Evolutionary conservation across 2,888 invertebrate species (phyloP), one percentile per base, ranked within the genome.

Genomic region (Rhagonycha lutea): DNA sequence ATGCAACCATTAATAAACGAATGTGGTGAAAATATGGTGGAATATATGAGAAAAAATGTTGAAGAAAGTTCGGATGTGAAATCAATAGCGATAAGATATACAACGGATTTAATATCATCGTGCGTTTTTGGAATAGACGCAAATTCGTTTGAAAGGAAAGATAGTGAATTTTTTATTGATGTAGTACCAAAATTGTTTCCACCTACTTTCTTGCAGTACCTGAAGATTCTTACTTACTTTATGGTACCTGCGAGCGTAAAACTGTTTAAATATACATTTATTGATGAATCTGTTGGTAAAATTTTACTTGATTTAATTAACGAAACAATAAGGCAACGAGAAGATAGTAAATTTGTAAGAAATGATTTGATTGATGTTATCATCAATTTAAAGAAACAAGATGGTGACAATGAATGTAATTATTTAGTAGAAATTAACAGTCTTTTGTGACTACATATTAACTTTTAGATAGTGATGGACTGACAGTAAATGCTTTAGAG

Each of bases 1-100:
- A 90, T 91, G 90, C 86, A 89, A 28, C 86, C 87, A 0, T 83
- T 89, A 32, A 88, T 90, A 82, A 80, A 85, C 47, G 86, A 88
- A 67, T 88, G 86, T 47, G 85, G 86, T 3, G 76, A 29, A 14
- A 29, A 12, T 12, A 14, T 68, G 68, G 14, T 14, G 2, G 3
- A 29, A 11, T 68, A 29, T 7, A 11, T 68, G 7, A 14, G 8
- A 9, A 14, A 68, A 14, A 28, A 32, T 68, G 14, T 61, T 12
- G 68, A 14, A 14, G 7, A 18, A 12, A 47, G 47, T 47, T 28
- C 84, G 4, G 85, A 86, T 72, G 80, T 84, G 11, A 86, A 86
- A 78, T 85, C 85, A n/a, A 79, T 85, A 0, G 82, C 83, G 18
- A 86, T 87, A 0, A 86, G 86, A 65, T 89, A 86, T 77, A 88